Percentiles rank a stretch among this genome's conserved stretches.
These are phyloP conservation scores for Eudorcas thomsonii DNA, from an alignment of 2,113 vertebrate species.

Conservation along the genomic window DNA sequence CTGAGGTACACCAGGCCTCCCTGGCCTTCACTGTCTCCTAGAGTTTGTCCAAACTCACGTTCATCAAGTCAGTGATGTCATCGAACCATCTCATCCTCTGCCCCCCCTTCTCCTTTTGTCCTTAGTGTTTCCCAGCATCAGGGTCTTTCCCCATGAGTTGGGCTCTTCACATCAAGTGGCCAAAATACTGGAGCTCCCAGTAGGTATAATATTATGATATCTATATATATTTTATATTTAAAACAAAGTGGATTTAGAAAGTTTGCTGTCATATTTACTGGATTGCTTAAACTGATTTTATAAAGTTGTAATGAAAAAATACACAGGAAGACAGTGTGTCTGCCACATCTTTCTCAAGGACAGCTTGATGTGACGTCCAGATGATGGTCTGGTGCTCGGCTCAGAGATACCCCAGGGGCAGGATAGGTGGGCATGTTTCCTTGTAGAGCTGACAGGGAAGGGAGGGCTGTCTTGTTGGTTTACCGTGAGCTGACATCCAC, in stretches of 20 bases:
- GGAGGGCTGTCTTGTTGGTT: fast-evolving
- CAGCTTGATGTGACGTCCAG: fast-evolving
- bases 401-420: neutral
- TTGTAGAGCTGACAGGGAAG: too few relatives aligned
- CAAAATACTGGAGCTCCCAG: neutral
- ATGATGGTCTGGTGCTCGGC: fast-evolving
- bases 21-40: neutral
- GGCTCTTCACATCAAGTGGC: neutral
- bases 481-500: neutral
- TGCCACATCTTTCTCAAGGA: neutral
- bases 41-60: neutral
- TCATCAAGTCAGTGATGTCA: neutral
- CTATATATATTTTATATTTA: neutral
- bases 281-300: neutral
- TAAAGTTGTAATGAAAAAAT: neutral
- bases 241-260: neutral
- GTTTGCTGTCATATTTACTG: neutral
- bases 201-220: neutral
- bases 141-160: neutral
- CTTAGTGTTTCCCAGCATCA: neutral
- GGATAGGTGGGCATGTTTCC: neutral
- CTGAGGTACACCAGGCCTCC: neutral
- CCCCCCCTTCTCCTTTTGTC: neutral
- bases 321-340: too few relatives aligned
- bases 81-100: neutral